phyloP scores from a whole-genome alignment of 2,113 vertebrate genomes.

The Ptyas mucosa region DNA sequence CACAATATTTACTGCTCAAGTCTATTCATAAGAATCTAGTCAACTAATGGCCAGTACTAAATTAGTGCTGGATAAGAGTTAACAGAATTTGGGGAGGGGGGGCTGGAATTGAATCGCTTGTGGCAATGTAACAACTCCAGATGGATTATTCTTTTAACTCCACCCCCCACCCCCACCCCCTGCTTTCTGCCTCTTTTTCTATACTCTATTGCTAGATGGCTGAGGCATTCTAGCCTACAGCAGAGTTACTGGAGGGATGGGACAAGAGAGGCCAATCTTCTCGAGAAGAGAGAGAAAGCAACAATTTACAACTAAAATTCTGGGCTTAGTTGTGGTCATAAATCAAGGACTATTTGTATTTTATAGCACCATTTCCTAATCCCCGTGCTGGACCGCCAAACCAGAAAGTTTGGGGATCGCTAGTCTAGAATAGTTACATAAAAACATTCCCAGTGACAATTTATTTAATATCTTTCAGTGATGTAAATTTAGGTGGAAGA shows the following conservation, averaged over 20 bases:
- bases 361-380: neutral
- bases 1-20: no score
- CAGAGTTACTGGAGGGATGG: neutral
- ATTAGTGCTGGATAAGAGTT: no score
- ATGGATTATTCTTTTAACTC: no score
- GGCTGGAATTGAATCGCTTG: no score
- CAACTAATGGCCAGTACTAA: no score
- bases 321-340: neutral
- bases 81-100: no score
- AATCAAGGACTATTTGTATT: neutral
- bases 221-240: neutral
- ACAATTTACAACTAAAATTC: neutral
- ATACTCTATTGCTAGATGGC: neutral
- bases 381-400: neutral
- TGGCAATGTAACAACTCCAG: no score
- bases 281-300: neutral
- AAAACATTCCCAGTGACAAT: fast-evolving
- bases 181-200: no score
- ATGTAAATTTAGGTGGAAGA: neutral
- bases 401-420: neutral
- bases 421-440: neutral
- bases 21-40: no score
- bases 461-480: neutral
- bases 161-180: fast-evolving
- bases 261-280: neutral